phyloP scores from a whole-genome alignment of 2,113 vertebrate genomes.

The Corydoras maculifer region DNA sequence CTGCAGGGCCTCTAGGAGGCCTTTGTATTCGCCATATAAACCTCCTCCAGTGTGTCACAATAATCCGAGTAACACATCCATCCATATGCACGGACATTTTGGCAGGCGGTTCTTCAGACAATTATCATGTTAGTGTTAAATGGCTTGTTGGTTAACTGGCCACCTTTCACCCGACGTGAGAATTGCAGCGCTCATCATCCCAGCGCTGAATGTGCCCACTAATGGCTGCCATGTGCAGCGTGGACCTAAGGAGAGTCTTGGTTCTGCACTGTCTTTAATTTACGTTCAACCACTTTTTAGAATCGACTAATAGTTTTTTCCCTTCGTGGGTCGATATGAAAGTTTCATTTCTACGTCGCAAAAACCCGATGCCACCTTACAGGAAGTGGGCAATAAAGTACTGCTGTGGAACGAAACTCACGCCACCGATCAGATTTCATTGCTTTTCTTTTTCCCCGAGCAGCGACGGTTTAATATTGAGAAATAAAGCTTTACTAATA shows the following conservation, averaged over 20 bases:
- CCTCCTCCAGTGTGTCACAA: too few relatives aligned
- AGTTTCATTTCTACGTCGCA: neutral
- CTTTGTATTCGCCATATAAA: too few relatives aligned
- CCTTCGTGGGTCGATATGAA: neutral
- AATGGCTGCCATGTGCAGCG: neutral
- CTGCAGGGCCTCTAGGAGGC: too few relatives aligned
- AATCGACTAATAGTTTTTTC: neutral
- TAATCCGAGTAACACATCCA: too few relatives aligned
- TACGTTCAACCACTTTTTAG: neutral
- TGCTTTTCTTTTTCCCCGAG: neutral
- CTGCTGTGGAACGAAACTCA: neutral
- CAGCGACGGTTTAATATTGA: neutral
- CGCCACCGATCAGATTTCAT: neutral
- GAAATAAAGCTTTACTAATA: neutral
- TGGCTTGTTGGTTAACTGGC: neutral
- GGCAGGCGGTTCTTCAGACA: neutral
- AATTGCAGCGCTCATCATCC: neutral
- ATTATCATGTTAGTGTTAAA: conserved; percentile 1
- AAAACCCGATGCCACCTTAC: too few relatives aligned
- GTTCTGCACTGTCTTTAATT: neutral
- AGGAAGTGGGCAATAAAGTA: neutral
- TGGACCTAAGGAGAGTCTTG: neutral
- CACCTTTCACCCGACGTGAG: conserved; percentile 45
- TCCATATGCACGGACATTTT: too few relatives aligned
- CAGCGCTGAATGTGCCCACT: neutral